Evolutionary conservation across 1,140 invertebrate genomes (phyloP).

Genomic region (Danaus melanippus): DNA sequence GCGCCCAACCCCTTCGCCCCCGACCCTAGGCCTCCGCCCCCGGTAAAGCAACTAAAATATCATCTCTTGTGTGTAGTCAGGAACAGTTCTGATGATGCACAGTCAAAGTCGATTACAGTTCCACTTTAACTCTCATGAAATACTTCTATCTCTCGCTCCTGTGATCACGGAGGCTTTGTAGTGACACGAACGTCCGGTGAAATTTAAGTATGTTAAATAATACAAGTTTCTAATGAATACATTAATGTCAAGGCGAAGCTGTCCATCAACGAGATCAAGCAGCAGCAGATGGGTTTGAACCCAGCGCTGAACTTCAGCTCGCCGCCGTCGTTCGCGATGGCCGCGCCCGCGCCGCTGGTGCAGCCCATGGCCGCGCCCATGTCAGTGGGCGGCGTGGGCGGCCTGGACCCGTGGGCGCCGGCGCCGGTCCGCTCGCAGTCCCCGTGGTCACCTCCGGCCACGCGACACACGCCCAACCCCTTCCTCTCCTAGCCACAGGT

Average conservation of each 20-base stretch:
- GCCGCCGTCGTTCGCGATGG: constrained; percentile 17
- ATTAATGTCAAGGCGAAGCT: constrained; percentile 37
- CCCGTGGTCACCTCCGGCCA: constrained; percentile 41
- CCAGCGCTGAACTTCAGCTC: constrained; percentile 21
- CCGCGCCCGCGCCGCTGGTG: constrained; percentile 8
- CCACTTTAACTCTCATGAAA: too few species aligned
- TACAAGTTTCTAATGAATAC: constrained; percentile 3
- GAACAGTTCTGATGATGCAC: too few species aligned
- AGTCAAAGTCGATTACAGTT: too few species aligned
- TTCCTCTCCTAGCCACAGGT: constrained; percentile 61
- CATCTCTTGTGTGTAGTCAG: too few species aligned
- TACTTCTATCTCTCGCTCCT: background rate
- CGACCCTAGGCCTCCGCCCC: constrained; percentile 30
- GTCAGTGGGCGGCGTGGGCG: constrained; percentile 7
- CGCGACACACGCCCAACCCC: constrained; percentile 59
- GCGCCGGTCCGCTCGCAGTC: constrained; percentile 26
- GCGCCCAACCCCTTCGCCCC: constrained; percentile 69
- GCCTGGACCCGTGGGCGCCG: constrained; percentile 28
- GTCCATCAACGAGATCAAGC: constrained; percentile 64
- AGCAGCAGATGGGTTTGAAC: constrained; percentile 55
- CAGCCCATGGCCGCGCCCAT: constrained; percentile 5
- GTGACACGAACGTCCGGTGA: too few species aligned
- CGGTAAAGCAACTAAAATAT: constrained; percentile 17
- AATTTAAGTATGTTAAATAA: background rate
- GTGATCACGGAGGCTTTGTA: background rate